Percentiles rank a stretch among this genome's conserved stretches.
Conservation (phyloP, 2,113 vertebrate genomes). For the Alaudala cheleensis region DNA sequence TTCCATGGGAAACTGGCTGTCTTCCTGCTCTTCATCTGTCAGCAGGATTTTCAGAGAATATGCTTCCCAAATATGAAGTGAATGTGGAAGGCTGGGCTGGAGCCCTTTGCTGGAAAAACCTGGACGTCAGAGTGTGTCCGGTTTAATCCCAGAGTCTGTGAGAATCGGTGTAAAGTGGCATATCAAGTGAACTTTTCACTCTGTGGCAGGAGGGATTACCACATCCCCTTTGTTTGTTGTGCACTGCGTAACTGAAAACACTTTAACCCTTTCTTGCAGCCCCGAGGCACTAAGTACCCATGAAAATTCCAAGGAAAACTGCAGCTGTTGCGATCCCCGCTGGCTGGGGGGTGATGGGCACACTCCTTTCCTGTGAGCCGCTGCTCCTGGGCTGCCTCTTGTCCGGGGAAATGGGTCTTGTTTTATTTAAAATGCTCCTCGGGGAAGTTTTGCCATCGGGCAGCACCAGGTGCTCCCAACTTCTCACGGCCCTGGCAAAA, state of each 20-base stretch:
- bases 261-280: slow-evolving; percentile 63
- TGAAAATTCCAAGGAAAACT: slow-evolving; percentile 58
- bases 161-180: slow-evolving; percentile 58
- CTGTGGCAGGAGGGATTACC: slow-evolving; percentile 61
- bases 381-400: neutral
- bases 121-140: slow-evolving; percentile 59
- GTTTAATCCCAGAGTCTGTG: slow-evolving; percentile 63
- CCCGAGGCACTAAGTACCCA: slow-evolving; percentile 33
- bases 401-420: neutral
- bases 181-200: slow-evolving; percentile 71
- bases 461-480: neutral
- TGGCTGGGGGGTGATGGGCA: neutral
- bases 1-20: slow-evolving; percentile 75
- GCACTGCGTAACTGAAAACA: slow-evolving; percentile 31
- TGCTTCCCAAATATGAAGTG: slow-evolving; percentile 73
- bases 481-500: neutral
- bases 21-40: slow-evolving; percentile 78
- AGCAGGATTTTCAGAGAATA: slow-evolving; percentile 72
- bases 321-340: slow-evolving; percentile 34
- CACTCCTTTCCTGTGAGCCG: neutral
- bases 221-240: slow-evolving; percentile 59
- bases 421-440: neutral
- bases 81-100: slow-evolving; percentile 65
- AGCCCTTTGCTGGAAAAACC: slow-evolving; percentile 60
- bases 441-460: neutral